A percentile compares a stretch with the other conserved stretches of the same genome.
Conservation (phyloP, 2,113 vertebrate species). For the Turdus rufiventris region DNA sequence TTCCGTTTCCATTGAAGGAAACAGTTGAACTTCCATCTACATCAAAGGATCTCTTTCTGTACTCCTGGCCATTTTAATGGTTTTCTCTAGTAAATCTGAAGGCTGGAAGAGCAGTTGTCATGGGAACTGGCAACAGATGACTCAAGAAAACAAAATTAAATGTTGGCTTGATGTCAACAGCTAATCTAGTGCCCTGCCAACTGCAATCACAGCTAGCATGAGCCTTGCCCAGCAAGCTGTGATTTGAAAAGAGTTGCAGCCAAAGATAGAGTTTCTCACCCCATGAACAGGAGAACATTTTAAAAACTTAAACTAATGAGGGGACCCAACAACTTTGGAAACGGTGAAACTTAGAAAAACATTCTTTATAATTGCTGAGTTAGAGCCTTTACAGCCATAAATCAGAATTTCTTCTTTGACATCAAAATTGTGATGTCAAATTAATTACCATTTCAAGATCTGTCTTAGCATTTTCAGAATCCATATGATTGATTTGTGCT, state of each 20-base stretch:
- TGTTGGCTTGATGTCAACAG: conserved; percentile 62
- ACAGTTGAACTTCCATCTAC: conserved; percentile 25
- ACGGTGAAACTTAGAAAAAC: background rate
- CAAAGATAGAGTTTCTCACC: conserved; percentile 56
- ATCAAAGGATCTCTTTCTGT: conserved; percentile 6
- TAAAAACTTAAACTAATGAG: conserved; percentile 32
- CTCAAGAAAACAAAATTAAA: conserved; percentile 66
- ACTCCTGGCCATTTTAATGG: conserved; percentile 34
- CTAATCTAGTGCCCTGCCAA: conserved; percentile 64
- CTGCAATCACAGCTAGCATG: conserved; percentile 53
- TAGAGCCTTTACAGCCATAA: background rate
- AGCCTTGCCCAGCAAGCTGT: conserved; percentile 61
- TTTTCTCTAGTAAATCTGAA: conserved; percentile 48
- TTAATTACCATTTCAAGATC: conserved; percentile 43
- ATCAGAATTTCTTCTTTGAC: background rate
- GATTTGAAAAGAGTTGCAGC: conserved; percentile 45
- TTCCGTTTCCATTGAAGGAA: conserved; percentile 36
- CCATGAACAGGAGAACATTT: conserved; percentile 15
- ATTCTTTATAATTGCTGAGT: background rate
- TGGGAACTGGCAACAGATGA: conserved; percentile 64
- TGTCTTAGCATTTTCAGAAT: conserved; percentile 5
- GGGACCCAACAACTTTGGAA: background rate
- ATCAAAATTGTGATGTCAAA: background rate
- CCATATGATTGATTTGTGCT: conserved; percentile 37
- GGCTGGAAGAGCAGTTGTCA: conserved; percentile 58